Base-by-base conservation (phyloP, 1,140 invertebrate genomes). In the Drosophila melanogaster region DNA sequence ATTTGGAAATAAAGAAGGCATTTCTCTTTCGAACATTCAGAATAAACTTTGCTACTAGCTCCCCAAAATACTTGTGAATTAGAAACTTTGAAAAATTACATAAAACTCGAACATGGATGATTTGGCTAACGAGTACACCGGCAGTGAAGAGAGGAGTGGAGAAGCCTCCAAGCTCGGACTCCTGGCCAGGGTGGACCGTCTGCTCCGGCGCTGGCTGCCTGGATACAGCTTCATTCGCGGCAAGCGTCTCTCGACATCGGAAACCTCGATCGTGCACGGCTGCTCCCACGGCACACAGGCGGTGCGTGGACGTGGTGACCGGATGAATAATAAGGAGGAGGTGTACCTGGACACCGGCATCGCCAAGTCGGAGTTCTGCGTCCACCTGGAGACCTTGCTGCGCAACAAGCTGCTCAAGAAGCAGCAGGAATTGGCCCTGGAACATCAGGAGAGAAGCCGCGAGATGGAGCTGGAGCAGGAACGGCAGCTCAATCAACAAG, bases 331-430 rank as follows among this genome's bases (percentile, higher is more conserved):
- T 44, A 50, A 55, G 8, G 5, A 35, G 11, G 79, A 84, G 15
- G 58, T 84, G 7, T 22, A 64, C n/a, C 40, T 84, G 14, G 54
- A 79, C 22, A 62, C 71, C 12, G 80, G 79, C 46, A 79, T 83
- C 14, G 54, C 80, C 41, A 83, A 79, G 15, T 76, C 79, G 0
- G 80, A 84, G 72, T 84, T 84, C 43, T 79, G 80, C 43, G 24
- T 49, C 11, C 54, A 79, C 17, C 33, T 84, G 66, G 80, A 84
- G 30, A 55, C 49, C 22, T 12, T 84, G 37, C 40, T 84, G 47
- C 66, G 56, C 8, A 64, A 64, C n/a, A 71, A 83, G 46, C 24
- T 81, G 19, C n/a, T 35, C 15, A 49, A 59, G 10, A 74, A 71
- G 53, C 47, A 49, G 47, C 14, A 26, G 26, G 11, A 38, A n/a